Evolutionary conservation across 2,888 invertebrate species (phyloP), one percentile per base, ranked within the genome.

Genomic region (Metacarcinus magister): DNA sequence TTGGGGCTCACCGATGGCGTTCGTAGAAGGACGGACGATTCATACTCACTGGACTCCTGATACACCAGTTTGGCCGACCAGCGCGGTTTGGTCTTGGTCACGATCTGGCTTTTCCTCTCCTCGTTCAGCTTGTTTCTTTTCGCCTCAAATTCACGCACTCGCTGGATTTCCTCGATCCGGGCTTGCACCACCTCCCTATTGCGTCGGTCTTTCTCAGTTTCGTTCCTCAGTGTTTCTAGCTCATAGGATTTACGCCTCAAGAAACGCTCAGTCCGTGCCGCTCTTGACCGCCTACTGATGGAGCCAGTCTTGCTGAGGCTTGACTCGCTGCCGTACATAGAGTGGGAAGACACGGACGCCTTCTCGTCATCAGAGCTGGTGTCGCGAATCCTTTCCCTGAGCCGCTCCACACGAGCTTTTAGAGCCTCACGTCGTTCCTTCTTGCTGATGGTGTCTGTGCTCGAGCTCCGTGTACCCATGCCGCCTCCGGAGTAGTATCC

Each of bases 231-330:
- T 28, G 97, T 97, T 60, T 96, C 97, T n/a, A 96, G 93, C 44
- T 97, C 97, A 19, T 97, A 96, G 10, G 97, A 97, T 60, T 97
- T 97, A 32, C 97, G 67, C 92, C 97, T 95, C 48, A 96, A 91
- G 92, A 97, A 97, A 19, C 97, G 96, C 75, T 97, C 97, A 44
- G 97, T 97, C 48, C 97, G 93, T 2, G 97, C 96, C 43, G 97
- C 96, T 60, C 97, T 96, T n/a, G 97, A 96, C 2, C 96, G 54
- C 16, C 94, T 94, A 48, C 93, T 96, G 19, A 97, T 28, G 23
- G 97, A 97, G 16, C 96, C 96, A 16, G 94, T 93, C 46, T 95
- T 95, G 46, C 43, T 87, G 39, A 97, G 95, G 82, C 97, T 97
- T 23, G 93, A 95, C 23, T 95, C 96, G 44, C 97, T 97, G 19